Base-by-base conservation (phyloP, 2,797 vertebrate species). In the Pangasius djambal region DNA sequence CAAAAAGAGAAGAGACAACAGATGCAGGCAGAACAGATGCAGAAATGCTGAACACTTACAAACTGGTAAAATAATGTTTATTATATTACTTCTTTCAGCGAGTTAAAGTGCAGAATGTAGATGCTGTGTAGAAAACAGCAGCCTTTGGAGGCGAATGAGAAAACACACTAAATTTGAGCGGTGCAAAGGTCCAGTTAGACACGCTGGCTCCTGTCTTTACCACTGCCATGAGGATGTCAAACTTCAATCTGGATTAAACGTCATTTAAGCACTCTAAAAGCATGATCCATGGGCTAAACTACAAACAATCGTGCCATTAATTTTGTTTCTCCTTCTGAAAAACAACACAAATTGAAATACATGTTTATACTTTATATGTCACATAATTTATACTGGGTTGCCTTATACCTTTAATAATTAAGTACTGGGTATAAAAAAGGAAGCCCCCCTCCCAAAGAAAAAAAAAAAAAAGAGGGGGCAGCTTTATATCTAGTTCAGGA, bases 31-130 rank as follows among this genome's bases (percentile, higher is more conserved):
- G 57, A 50, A 69, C 40, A 50, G 63, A 67, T 70, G 83, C 44
- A 85, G 18, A 69, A 52, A 50, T 15, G 18, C 40, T 48, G 28
- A 67, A 84, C 37, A 83, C 61, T 9, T 57, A 67, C 20, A 88
- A 34, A 63, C 59, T 87, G 70, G n/a, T 69, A 83, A 91, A 91
- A 91, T 88, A 87, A 28, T 0, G 40, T 91, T 92, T 90, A 91
- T 91, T 91, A 84, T 70, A 50, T 86, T 48, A 72, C 52, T 44
- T 83, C 52, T 48, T 90, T 61, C 67, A 79, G 70, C 83, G n/a
- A 6, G 4, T 81, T 88, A 88, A 92, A 87, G 89, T 91, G 88
- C 89, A 89, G 63, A 87, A 87, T 61, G 75, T 74, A 63, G 69
- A 89, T 72, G 88, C 34, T 55, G n/a, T 83, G 50, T 50, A 65